Evolutionary conservation across 2,797 vertebrate species (phyloP).

Genomic region (Chloroceryle amazona): DNA sequence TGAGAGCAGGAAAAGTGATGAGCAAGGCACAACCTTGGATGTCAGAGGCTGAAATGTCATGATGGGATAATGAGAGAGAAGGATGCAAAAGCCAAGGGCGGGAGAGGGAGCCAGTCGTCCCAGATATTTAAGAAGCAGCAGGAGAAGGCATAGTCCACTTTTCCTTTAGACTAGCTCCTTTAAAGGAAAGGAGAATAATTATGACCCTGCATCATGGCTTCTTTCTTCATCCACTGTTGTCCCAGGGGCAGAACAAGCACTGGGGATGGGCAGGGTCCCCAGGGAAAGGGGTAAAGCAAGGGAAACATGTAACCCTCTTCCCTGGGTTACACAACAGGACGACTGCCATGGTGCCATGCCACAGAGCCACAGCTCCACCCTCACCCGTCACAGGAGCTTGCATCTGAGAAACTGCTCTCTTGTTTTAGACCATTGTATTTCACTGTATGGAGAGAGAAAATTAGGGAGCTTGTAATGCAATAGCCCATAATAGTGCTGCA

Average conservation of each 20-base stretch:
- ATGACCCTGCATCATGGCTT: neutral
- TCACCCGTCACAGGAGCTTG: neutral
- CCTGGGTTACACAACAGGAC: accelerated
- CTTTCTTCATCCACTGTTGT: neutral
- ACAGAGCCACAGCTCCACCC: too few relatives aligned
- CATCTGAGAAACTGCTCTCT: neutral
- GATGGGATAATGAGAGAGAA: neutral
- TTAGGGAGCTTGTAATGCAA: neutral
- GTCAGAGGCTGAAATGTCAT: neutral
- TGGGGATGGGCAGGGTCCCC: neutral
- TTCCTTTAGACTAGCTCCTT: neutral
- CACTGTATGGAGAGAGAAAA: neutral
- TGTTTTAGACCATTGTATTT: neutral
- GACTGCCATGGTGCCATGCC: accelerated
- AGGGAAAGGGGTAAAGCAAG: neutral
- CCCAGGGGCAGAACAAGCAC: neutral
- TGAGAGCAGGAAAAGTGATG: neutral
- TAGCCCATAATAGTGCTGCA: neutral
- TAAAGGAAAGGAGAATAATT: neutral
- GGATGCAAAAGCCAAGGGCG: accelerated
- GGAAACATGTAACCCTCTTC: neutral
- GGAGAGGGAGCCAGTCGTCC: neutral
- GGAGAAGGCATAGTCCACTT: neutral
- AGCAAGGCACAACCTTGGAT: neutral
- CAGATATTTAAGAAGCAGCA: neutral